Evolutionary conservation across 2,888 invertebrate genomes (phyloP), one percentile per base, ranked within the genome.

Genomic region (Sarcophaga variegata): DNA sequence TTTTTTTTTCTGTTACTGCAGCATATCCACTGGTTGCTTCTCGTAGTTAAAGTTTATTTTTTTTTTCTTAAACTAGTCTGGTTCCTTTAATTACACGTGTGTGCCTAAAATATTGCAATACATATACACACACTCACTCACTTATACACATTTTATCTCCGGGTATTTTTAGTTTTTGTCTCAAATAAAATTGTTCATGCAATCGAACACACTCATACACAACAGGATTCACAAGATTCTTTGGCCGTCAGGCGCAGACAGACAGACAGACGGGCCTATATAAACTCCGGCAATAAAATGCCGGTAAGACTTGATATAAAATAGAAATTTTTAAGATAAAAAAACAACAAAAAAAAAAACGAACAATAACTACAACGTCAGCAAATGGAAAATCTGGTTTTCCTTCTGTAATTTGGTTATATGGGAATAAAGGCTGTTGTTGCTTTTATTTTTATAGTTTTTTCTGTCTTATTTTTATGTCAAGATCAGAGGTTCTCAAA

Each of bases 41-140:
- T 37, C 37, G 37, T 37, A 37, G 37, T 37, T 37, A 37, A 37
- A 37, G 37, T 37, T 37, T 77, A 60, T 20, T 20, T 37, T 47
- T 2, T 47, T 67, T 25, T 75, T 75, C 54, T 71, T 60, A 27
- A 37, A 63, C 54, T 70, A n/a, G 63, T 70, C 69, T 59, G n/a
- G 47, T 66, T 81, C 47, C 87, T 85, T 85, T 85, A 82, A 85
- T 87, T 84, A 82, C 81, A 87, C 85, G 85, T 87, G 84, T 81
- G 78, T 66, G 45, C 20, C 66, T 71, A 49, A 77, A 71, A 25
- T 75, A 60, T 22, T 17, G 22, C 62, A 64, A 59, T 63, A 54
- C 8, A 37, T 2, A 37, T 59, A 59, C 54, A 54, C 8, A 37
- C 8, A 37, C 8, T 8, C 8, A 37, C 8, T 8, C 4, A 49